Evolutionary conservation across 2,888 invertebrate genomes (phyloP), one percentile per base, ranked within the genome.

Genomic region (Metellina segmentata): DNA sequence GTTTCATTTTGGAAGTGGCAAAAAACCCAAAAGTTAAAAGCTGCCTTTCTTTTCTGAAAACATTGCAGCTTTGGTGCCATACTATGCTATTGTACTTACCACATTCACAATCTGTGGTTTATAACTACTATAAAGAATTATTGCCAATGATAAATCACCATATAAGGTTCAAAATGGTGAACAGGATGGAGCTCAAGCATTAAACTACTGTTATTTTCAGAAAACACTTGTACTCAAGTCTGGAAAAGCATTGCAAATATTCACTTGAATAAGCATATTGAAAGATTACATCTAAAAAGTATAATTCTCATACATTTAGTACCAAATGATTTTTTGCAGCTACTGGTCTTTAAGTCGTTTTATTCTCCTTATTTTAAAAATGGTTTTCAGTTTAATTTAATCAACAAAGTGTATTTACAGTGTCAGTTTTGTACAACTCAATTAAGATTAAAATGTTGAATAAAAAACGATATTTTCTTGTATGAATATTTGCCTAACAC

Each of bases 1-100:
- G 93, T 93, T 93, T 91, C 92, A 93, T 75, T 93, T 93, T 85
- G 93, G 93, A 51, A 93, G 92, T 82, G 92, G 92, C 20, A 93
- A 93, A 75, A 93, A 93, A 85, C 91, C 92, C 20, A 92, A 91
- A 53, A 93, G 90, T 88, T 93, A 90, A 93, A 85, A 75, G 20
- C 34, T 49, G 51, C 19, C 52, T 82, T 16, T n/a, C 34, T 75
- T 20, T 75, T 61, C 20, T 34, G 52, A 61, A 75, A 78, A 61
- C 70, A 79, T 92, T 85, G 79, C 81, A 89, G 53, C 81, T 85
- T 53, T 74, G 91, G 88, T 92, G 91, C 91, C 91, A 92, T 92
- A 92, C 74, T 75, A 34, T 81, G 51, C 75, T 79, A 52, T 70
- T 77, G 75, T 81, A 81, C 75, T 90, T 81, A 71, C 52, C 71